Base-by-base conservation (phyloP, 2,113 vertebrate species). In the Aegotheles bennettii region DNA sequence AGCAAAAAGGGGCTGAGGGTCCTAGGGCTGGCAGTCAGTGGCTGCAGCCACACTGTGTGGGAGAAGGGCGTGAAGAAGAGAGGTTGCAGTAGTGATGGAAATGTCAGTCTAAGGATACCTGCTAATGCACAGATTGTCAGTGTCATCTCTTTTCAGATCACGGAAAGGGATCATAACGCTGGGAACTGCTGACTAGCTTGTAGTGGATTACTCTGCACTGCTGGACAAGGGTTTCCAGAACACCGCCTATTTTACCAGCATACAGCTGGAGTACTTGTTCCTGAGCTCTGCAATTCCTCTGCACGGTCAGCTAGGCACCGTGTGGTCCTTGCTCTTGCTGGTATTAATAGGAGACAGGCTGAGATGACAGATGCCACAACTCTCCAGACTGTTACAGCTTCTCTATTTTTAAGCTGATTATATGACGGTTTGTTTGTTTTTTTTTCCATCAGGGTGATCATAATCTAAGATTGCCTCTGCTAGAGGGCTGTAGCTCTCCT, bases 231-330 rank as follows among this genome's bases (percentile, higher is more conserved):
- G 33, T 29, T 92, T 70, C 65, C 43, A 31, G 36, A 50, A 45
- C 35, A 50, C 13, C 0, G 9, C 35, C 13, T 56, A 2, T 28
- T 75, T 42, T 43, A 69, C 24, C 0, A 0, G 23, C 3, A 0
- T 23, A 61, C 36, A 59, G 38, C n/a, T 45, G 11, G 19, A 36
- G 26, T 24, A 13, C 50, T 43, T 1, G 0, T 24, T 64, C 33
- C 31, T 0, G 3, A 31, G 57, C 51, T 53, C 45, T 60, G 67
- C 45, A 26, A 19, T 40, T 60, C 0, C 0, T 65, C 63, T 69
- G 40, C 6, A 13, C 0, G 1, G 45, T 21, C 54, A 40, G 63
- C n/a, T 14, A 53, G 45, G 53, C 38, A 18, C 43, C 1, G 2
- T 18, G 42, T 50, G 35, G n/a, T 47, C 45, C 57, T 65, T n/a